Base-by-base conservation (phyloP, 2,113 vertebrate genomes). In the Petromus typicus region DNA sequence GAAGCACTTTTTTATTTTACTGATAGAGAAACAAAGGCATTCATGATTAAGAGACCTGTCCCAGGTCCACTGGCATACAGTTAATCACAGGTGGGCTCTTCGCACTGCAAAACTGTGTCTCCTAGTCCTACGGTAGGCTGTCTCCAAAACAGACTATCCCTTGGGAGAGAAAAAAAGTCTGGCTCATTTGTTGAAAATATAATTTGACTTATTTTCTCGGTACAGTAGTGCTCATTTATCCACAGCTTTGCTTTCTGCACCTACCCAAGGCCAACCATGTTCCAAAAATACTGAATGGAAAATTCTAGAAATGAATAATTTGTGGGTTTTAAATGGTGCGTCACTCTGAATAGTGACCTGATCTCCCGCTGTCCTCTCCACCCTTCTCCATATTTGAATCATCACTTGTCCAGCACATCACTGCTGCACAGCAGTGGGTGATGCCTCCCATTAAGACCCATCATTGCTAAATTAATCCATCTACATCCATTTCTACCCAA, bases 1-100 rank as follows among this genome's bases (percentile, higher is more conserved):
- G 32, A 88, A 51, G n/a, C 7, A 37, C 34, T 71, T 86, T 30
- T 4, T 93, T 48, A 48, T 82, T 90, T 86, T 94, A 30, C 71
- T 82, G 32, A 45, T 37, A 90, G 43, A 95, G 66, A 93, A 95
- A 83, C 22, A 27, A 84, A 92, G n/a, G 40, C 45, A 59, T n/a
- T 32, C 51, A 61, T 73, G 71, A 81, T 63, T 57, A n/a, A 93
- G 71, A 54, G 43, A 57, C 8, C 69, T 93, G 40, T 67, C 61
- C n/a, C 9, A 32, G 66, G 71, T 22, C 32, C 20, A 61, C 1
- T 5, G 16, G 51, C 48, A 84, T n/a, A 13, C 10, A 80, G 37
- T 81, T 86, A 69, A 75, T 92, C 79, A 79, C 48, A 80, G 37
- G 32, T 73, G 45, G 86, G 82, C 37, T 86, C 63, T 45, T 51